Conservation (phyloP, 2,888 invertebrate genomes). For the Cyclophora punctaria region DNA sequence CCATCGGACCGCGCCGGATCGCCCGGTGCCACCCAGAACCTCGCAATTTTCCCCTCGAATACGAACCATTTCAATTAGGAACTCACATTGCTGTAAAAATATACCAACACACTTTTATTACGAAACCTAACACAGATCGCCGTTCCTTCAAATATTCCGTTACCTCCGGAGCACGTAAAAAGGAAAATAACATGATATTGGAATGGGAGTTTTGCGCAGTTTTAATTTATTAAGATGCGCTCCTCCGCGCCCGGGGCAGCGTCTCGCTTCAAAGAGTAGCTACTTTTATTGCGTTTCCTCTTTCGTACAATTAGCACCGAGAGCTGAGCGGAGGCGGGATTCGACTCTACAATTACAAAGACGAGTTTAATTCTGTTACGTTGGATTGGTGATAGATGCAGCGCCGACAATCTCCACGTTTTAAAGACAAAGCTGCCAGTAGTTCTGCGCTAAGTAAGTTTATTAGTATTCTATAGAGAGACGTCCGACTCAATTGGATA, state of each 20-base stretch:
- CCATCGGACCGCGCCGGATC: constrained; percentile 26
- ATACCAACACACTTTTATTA: constrained; percentile 32
- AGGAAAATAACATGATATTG: constrained; percentile 63
- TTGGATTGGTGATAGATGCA: constrained; percentile 58
- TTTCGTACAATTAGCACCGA: constrained; percentile 66
- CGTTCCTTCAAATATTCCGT: constrained; percentile 40
- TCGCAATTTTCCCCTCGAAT: constrained; percentile 21
- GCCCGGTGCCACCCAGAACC: constrained; percentile 15
- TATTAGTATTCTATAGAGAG: constrained; percentile 48
- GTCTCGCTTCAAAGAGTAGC: constrained; percentile 67
- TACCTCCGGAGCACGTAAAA: constrained; percentile 34
- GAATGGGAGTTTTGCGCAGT: constrained; percentile 66
- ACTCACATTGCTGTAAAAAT: constrained; percentile 25
- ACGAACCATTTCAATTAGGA: constrained; percentile 26
- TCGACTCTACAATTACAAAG: constrained; percentile 54
- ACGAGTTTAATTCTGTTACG: constrained; percentile 58
- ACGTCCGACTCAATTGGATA: constrained; percentile 50
- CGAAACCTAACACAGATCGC: constrained; percentile 38
- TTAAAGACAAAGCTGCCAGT: constrained; percentile 50
- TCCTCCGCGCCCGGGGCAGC: constrained; percentile 48
- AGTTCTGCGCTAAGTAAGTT: constrained; percentile 56
- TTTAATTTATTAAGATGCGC: constrained; percentile 74
- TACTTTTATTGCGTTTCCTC: constrained; percentile 67
- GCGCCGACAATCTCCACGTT: constrained; percentile 44
- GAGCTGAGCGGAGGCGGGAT: constrained; percentile 53